Evolutionary conservation across 2,797 vertebrate genomes (phyloP).

Genomic region (Aeoliscus strigatus): DNA sequence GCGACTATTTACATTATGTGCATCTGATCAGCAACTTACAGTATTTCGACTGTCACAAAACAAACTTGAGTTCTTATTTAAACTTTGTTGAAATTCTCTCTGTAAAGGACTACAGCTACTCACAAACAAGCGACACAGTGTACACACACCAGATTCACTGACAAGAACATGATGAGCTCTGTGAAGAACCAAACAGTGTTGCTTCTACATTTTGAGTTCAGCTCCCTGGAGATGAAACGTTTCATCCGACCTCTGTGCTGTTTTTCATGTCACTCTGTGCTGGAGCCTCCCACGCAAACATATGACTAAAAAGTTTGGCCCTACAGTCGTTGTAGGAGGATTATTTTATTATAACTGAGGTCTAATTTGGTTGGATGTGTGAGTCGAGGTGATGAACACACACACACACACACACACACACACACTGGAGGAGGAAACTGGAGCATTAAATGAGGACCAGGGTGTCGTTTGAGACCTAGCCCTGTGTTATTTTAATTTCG

Average conservation of each 20-base stretch:
- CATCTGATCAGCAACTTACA: too few species aligned
- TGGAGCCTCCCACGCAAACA: slow-evolving; percentile 22
- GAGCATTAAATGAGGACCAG: slow-evolving; percentile 64
- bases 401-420: slow-evolving; percentile 14
- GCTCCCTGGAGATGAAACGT: slow-evolving; percentile 8
- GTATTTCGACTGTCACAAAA: slow-evolving; percentile 4
- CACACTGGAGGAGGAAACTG: slow-evolving; percentile 47
- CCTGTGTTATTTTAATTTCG: slow-evolving; percentile 66
- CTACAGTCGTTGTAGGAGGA: slow-evolving; percentile 40
- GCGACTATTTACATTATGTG: too few species aligned
- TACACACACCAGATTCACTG: slow-evolving; percentile 11
- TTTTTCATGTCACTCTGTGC: slow-evolving; percentile 5
- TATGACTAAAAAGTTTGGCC: slow-evolving; percentile 38
- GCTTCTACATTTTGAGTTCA: slow-evolving; percentile 24
- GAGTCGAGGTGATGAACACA: background rate
- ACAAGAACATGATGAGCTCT: slow-evolving; percentile 12
- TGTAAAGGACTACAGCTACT: slow-evolving; percentile 11
- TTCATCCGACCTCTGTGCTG: slow-evolving; percentile 18
- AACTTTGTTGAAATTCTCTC: slow-evolving; percentile 11
- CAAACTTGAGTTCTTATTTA: slow-evolving; percentile 3
- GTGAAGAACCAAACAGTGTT: slow-evolving; percentile 23
- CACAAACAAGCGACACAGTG: slow-evolving; percentile 24
- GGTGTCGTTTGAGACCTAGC: slow-evolving; percentile 71
- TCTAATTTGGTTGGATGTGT: slow-evolving; percentile 16
- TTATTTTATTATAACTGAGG: slow-evolving; percentile 52